phyloP scores from a whole-genome alignment of 2,888 invertebrate genomes.

The Nephrotoma flavescens region DNA sequence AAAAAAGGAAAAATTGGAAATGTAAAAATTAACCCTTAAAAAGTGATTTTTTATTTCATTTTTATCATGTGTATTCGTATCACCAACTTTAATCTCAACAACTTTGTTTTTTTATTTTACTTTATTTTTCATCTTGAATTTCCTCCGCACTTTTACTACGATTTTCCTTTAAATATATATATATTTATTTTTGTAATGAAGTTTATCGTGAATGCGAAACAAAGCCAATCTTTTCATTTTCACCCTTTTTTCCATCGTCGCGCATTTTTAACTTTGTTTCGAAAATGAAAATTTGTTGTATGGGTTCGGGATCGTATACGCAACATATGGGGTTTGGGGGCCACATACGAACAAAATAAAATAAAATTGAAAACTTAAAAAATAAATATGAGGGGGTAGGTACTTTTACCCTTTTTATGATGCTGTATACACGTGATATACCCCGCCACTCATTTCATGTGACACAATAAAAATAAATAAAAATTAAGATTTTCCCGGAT shows the following conservation, averaged over 20 bases:
- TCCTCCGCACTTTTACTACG: not conserved
- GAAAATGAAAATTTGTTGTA: not conserved
- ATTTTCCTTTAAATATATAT: not conserved
- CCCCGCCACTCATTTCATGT: not conserved
- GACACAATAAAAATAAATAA: not conserved
- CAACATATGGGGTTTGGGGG: not conserved
- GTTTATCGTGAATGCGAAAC: not conserved
- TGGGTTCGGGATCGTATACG: not conserved
- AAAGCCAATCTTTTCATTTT: not conserved
- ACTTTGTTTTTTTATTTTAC: not conserved
- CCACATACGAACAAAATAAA: not conserved
- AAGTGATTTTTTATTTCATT: not conserved
- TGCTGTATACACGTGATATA: not conserved
- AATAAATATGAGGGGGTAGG: not conserved
- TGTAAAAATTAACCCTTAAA: not conserved
- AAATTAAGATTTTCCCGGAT: not conserved
- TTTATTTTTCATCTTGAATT: not conserved
- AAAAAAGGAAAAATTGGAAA: not conserved
- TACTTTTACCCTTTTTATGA: not conserved
- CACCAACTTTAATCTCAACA: not conserved
- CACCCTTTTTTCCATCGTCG: not conserved
- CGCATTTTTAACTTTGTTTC: not conserved
- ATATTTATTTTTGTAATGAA: not conserved
- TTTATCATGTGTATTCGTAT: not conserved
- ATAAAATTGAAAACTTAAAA: not conserved